Evolutionary conservation across 2,113 vertebrate species (phyloP), one percentile per base, ranked within the genome.

Genomic region (Muntiacus muntjak): DNA sequence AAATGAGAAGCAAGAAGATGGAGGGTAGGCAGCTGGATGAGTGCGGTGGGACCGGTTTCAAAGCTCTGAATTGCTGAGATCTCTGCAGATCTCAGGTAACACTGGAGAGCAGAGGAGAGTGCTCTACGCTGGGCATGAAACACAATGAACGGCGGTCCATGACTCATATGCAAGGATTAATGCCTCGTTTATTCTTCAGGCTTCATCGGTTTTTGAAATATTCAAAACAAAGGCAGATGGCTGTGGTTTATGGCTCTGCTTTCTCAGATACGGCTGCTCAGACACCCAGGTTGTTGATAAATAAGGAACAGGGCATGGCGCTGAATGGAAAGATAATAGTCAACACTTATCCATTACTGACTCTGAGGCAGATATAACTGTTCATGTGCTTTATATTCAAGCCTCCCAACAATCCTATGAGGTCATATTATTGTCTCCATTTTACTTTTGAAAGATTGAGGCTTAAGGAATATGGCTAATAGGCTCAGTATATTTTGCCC

Each of bases 211-310:
- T 96, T 97, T 28, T 86, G 85, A 96, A 98, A 93, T 95, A 90
- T 90, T 97, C 97, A 93, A 87, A 96, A 91, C 95, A 64, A 52
- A 93, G 91, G 89, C 91, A 96, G 93, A 97, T 93, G 95, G 95
- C 86, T 50, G 78, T 4, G 45, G 67, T 81, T 91, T 67, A 26
- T 45, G 47, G 71, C 23, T 93, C 55, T 94, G 78, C 79, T 40
- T 84, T 55, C 91, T 92, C 87, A 28, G 74, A 43, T 76, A 60
- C 2, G 89, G 83, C 62, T 88, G 71, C 55, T 95, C 87, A 85
- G 81, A 74, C 40, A n/a, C 76, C 85, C 47, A 52, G 55, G 91
- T 26, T 78, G 60, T 67, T 92, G 84, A 67, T 71, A 81, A 95
- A n/a, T 55, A 76, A 26, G 57, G 33, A 91, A 43, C 2, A 78